phyloP scores from a whole-genome alignment of 2,888 invertebrate genomes.

The Tenthredo amoena region DNA sequence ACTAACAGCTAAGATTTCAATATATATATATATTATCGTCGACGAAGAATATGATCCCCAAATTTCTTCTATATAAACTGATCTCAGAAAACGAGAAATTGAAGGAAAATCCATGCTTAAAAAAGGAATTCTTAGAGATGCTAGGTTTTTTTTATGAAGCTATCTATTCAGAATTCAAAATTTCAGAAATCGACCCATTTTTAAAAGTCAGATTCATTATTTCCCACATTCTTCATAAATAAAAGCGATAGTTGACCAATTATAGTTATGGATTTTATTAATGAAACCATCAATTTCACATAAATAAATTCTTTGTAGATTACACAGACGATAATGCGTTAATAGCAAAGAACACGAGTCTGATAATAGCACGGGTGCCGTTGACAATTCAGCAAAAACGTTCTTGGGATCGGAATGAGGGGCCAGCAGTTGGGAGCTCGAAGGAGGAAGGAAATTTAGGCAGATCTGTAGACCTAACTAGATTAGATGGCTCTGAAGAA shows the following conservation, averaged over 20 bases:
- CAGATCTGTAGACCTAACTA: conserved; percentile 90
- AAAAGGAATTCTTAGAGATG: too few relatives aligned
- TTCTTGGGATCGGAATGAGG: conserved; percentile 84
- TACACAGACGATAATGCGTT: conserved; percentile 94
- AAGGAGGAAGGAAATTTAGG: conserved; percentile 75
- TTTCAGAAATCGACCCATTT: too few relatives aligned
- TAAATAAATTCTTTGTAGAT: conserved; percentile 80
- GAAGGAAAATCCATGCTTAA: not conserved
- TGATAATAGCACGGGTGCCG: conserved; percentile 96
- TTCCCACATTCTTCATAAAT: conserved; percentile 14
- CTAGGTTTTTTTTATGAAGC: too few relatives aligned
- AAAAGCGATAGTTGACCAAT: too few relatives aligned
- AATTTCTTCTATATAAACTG: conserved; percentile 34
- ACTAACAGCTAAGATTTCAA: too few relatives aligned
- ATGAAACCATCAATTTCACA: not conserved
- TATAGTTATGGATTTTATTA: not conserved
- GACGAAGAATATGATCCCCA: too few relatives aligned
- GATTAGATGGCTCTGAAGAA: conserved; percentile 96
- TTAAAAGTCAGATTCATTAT: not conserved
- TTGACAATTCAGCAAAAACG: conserved; percentile 89
- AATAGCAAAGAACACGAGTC: conserved; percentile 98
- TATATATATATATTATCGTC: conserved; percentile 7
- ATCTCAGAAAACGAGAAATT: conserved; percentile 31
- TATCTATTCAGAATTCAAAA: too few relatives aligned
- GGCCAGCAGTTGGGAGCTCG: conserved; percentile 69